phyloP scores from a whole-genome alignment of 2,797 vertebrate genomes.

The Eulemur mongoz region DNA sequence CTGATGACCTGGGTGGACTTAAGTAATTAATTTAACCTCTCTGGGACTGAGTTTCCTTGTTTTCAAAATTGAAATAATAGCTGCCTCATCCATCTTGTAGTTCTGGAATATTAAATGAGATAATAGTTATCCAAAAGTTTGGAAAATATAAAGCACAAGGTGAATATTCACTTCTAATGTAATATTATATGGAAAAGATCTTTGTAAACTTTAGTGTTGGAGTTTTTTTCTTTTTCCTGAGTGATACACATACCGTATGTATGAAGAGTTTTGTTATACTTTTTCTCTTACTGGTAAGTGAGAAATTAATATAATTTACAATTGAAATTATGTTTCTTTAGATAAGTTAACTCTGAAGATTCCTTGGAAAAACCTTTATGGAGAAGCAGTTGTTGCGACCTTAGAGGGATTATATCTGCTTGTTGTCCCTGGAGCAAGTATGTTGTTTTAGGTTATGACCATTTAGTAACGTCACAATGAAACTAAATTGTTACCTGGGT shows the following conservation, averaged over 20 bases:
- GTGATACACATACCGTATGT: neutral
- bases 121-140: conserved; percentile 4
- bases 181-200: neutral
- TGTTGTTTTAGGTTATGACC: conserved; percentile 77
- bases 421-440: conserved; percentile 96
- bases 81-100: neutral
- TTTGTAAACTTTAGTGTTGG: conserved; percentile 6
- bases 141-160: neutral
- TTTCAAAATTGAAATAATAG: neutral
- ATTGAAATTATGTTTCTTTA: conserved; percentile 81
- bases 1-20: neutral
- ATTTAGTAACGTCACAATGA: neutral
- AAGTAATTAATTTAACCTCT: neutral
- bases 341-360: conserved; percentile 97
- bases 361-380: conserved; percentile 99
- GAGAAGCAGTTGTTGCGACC: conserved; percentile 95
- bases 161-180: conserved; percentile 18
- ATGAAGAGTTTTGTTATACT: conserved; percentile 1
- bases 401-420: conserved; percentile 96
- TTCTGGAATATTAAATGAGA: conserved; percentile 37
- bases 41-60: neutral
- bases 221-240: neutral
- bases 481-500: neutral
- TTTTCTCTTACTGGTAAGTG: conserved; percentile 38
- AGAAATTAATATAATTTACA: conserved; percentile 43